Evolutionary conservation across 2,888 invertebrate species (phyloP), one percentile per base, ranked within the genome.

Genomic region (Calliphora vomitoria): DNA sequence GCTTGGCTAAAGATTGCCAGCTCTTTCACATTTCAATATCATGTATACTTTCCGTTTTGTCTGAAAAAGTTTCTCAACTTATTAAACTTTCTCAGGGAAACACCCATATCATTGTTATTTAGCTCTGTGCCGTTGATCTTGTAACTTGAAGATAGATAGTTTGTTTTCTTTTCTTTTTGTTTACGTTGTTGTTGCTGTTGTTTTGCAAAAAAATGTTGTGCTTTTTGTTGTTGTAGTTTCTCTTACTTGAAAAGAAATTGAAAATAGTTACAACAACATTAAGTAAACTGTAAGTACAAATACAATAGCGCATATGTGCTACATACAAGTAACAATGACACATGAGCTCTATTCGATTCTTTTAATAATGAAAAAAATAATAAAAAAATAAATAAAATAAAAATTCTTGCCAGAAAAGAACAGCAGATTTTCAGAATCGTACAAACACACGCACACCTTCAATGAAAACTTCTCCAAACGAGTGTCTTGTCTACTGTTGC

Each of bases 121-220:
- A 75, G 69, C 60, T 80, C 55, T 79, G 44, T 75, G 85, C 81
- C 85, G 87, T 87, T 87, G 87, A 87, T 87, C 87, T 87, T 87
- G 87, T 85, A 87, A 85, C 87, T 82, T 85, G 82, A 87, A 82
- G 84, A 79, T 69, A 75, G 82, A 85, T 85, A 75, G 74, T 85
- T 80, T 58, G 35, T 69, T 15, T 75, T 75, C 13, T 60, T 55
- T 66, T 47, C 4, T 38, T 35, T 50, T 62, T 35, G 35, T 62
- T 55, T 58, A 15, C 41, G n/a, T 31, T 44, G 38, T 18, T 64
- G 53, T 72, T 84, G 75, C 72, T 79, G 66, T 72, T 62, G 53
- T 71, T 25, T 69, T 41, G 75, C 47, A 44, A 41, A 72, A 31
- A 15, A 60, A 62, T n/a, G n/a, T 47, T n/a, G 35, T 35, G 62